These are phyloP conservation scores for Neosalanx taihuensis DNA, from an alignment of 2,797 vertebrate species.

Conservation along the genomic window DNA sequence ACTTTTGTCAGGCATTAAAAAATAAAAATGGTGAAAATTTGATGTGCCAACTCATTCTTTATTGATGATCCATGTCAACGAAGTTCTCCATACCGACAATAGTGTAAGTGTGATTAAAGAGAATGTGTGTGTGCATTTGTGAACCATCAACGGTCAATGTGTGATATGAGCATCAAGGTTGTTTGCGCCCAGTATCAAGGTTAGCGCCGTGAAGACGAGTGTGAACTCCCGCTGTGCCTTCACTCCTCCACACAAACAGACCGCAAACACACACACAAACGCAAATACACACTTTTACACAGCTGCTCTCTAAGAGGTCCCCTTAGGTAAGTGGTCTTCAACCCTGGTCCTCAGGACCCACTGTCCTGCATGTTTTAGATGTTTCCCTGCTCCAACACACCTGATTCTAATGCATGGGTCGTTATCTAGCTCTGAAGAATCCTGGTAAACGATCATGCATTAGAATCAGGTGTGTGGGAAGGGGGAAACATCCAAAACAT, in stretches of 20 bases:
- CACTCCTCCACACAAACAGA: constrained; percentile 5
- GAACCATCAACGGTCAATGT: not conserved
- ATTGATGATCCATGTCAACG: constrained; percentile 63
- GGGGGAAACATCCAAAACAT: too few species aligned
- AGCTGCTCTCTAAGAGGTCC: constrained; percentile 34
- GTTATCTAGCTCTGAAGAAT: too few species aligned
- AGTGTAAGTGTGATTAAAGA: constrained; percentile 39
- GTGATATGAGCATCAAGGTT: not conserved
- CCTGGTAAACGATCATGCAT: too few species aligned
- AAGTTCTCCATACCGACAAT: constrained; percentile 56
- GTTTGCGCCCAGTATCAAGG: not conserved
- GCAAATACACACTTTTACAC: constrained; percentile 18
- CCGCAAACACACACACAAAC: constrained; percentile 14
- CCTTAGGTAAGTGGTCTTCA: too few species aligned
- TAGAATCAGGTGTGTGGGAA: too few species aligned
- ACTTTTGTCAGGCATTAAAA: constrained; percentile 77
- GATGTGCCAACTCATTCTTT: constrained; percentile 61
- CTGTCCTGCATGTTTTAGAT: too few species aligned
- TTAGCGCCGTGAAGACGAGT: not conserved
- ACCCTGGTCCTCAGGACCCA: too few species aligned
- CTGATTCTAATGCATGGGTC: too few species aligned
- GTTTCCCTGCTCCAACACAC: too few species aligned
- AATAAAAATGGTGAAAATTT: constrained; percentile 72
- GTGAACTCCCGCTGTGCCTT: not conserved
- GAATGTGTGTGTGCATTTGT: constrained; percentile 4